phyloP scores from a whole-genome alignment of 2,888 invertebrate species.

The Trichogramma evanescens region DNA sequence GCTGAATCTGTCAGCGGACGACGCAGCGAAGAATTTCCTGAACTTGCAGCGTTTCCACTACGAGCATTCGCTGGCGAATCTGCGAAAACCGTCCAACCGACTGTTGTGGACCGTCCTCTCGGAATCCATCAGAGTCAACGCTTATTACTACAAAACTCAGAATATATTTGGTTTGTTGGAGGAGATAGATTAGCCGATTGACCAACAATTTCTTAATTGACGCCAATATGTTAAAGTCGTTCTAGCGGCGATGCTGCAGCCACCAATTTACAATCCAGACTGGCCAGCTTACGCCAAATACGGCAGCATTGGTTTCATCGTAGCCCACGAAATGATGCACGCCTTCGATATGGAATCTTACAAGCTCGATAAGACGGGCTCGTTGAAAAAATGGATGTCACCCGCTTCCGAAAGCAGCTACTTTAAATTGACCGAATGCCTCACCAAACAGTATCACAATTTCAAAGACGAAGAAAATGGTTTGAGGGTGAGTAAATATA shows the following conservation, averaged over 20 bases:
- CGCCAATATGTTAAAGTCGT: slow-evolving; percentile 47
- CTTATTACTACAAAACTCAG: neutral
- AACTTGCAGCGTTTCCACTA: slow-evolving; percentile 7
- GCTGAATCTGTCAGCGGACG: neutral
- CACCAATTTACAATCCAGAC: slow-evolving; percentile 79
- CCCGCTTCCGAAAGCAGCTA: slow-evolving; percentile 73
- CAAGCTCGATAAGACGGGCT: slow-evolving; percentile 85
- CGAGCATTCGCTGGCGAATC: neutral
- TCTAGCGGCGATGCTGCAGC: slow-evolving; percentile 87
- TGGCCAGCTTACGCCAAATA: slow-evolving; percentile 87
- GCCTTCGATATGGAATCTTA: slow-evolving; percentile 81
- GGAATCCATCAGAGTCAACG: slow-evolving; percentile 1
- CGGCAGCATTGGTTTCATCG: slow-evolving; percentile 83
- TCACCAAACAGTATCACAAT: slow-evolving; percentile 87
- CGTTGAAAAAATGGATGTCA: slow-evolving; percentile 89
- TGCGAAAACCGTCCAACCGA: neutral
- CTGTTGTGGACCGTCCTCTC: slow-evolving; percentile 7
- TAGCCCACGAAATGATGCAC: slow-evolving; percentile 87
- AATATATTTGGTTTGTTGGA: slow-evolving; percentile 7
- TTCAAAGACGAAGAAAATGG: slow-evolving; percentile 72
- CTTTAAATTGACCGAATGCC: slow-evolving; percentile 76
- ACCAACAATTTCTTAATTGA: neutral
- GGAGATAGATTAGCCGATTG: neutral
- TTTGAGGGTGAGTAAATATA: slow-evolving; percentile 57
- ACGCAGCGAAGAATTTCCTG: slow-evolving; percentile 1